phyloP scores from a whole-genome alignment of 2,888 invertebrate species.

The Cabera pusaria region DNA sequence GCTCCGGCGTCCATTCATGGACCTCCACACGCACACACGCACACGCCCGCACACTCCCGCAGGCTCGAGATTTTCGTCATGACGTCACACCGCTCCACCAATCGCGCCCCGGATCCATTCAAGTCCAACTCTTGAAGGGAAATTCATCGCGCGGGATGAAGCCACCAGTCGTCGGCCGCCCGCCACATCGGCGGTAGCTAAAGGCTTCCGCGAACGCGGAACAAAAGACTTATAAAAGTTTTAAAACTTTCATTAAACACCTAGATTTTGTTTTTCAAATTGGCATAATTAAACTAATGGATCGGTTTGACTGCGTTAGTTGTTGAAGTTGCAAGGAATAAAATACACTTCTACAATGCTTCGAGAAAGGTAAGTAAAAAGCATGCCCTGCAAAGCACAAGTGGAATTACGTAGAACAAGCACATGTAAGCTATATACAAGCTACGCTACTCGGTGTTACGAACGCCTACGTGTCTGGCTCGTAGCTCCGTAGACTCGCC shows the following conservation, averaged over 20 bases:
- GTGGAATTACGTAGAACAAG: constrained; percentile 30
- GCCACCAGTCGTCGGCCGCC: constrained; percentile 71
- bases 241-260: too few relatives aligned
- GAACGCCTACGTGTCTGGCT: constrained; percentile 72
- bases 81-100: constrained; percentile 87
- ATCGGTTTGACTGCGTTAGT: constrained; percentile 19
- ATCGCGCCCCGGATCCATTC: constrained; percentile 87
- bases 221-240: constrained; percentile 15
- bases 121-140: constrained; percentile 84
- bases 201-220: constrained; percentile 20
- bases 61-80: constrained; percentile 85
- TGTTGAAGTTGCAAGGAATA: too few relatives aligned
- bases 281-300: constrained; percentile 18
- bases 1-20: constrained; percentile 70
- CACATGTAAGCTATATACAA: constrained; percentile 61
- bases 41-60: constrained; percentile 57
- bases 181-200: constrained; percentile 53
- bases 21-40: constrained; percentile 52
- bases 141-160: constrained; percentile 75
- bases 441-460: constrained; percentile 62
- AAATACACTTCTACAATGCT: too few relatives aligned
- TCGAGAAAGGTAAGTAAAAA: constrained; percentile 11
- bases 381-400: constrained; percentile 8
- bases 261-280: constrained; percentile 17
- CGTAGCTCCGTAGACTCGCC: constrained; percentile 78